These are phyloP conservation scores for Aspidiotus rigidus DNA, from an alignment of 2,888 invertebrate genomes.

Conservation along the genomic window DNA sequence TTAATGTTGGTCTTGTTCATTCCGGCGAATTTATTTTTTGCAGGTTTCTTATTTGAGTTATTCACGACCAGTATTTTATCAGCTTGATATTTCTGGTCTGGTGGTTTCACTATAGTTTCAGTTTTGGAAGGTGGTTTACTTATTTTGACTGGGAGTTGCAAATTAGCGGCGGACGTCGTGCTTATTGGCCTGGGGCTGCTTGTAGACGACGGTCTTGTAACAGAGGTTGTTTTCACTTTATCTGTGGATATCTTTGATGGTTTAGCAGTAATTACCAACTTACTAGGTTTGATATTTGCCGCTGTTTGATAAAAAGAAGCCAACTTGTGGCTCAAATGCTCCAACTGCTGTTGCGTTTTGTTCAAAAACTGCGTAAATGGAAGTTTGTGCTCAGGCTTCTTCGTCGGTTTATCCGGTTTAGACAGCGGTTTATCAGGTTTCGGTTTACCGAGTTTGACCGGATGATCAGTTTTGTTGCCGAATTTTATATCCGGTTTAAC, in stretches of 20 bases:
- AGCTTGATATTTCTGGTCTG: not conserved
- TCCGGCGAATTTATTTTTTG: constrained; percentile 11
- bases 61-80: constrained; percentile 23
- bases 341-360: constrained; percentile 8
- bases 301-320: constrained; percentile 22
- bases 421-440: not conserved
- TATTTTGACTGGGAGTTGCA: not conserved
- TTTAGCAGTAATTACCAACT: not conserved
- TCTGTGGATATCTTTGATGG: not conserved
- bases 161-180: not conserved
- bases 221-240: not conserved
- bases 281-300: constrained; percentile 19
- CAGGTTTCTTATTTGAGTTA: constrained; percentile 12
- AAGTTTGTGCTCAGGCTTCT: constrained; percentile 23
- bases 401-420: not conserved
- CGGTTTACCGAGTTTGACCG: not conserved
- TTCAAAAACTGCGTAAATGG: constrained; percentile 7
- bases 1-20: constrained; percentile 12
- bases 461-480: not conserved
- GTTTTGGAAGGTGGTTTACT: constrained; percentile 8
- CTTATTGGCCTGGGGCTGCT: constrained; percentile 10
- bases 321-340: constrained; percentile 7
- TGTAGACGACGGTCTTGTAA: not conserved
- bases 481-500: constrained; percentile 11
- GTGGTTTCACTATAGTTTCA: not conserved